Base-by-base conservation (phyloP, 2,797 vertebrate genomes). In the Bovichtus diacanthus region DNA sequence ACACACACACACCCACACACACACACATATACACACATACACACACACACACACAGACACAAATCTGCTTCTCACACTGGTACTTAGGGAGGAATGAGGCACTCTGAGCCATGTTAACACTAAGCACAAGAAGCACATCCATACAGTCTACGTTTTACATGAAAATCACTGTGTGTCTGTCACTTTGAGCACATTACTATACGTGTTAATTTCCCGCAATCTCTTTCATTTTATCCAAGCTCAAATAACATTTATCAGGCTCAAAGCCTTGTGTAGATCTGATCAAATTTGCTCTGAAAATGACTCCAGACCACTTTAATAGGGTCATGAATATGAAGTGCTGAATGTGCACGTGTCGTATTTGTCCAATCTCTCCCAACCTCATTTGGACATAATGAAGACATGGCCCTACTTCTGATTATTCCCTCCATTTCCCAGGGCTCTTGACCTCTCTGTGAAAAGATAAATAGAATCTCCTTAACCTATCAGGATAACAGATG, bases 231-330 rank as follows among this genome's bases (percentile, higher is more conserved):
- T 83, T 68, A 73, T 78, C 78, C 19, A 23, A 75, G 82, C 61
- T 84, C 82, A 90, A 93, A 92, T 82, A 93, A 74, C 78, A 68
- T 76, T 88, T 87, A 87, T 88, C 83, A 78, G 61, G 41, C 13
- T 69, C 83, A 72, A 78, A 46, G 83, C 81, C 58, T 56, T 65
- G 84, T 87, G 92, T 90, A 76, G 80, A 94, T 90, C 93, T 51
- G 94, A 94, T 96, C 96, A 96, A 95, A 96, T 96, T 96, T 95
- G 93, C 94, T 95, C 94, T 93, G 94, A 95, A 96, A 96, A 96
- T 96, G 95, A 95, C 82, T 95, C 85, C 94, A 91, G 96, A 95
- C 90, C 92, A 91, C 93, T 93, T 95, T 96, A 96, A 96, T 95
- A 88, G 90, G 88, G 86, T 91, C 85, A 93, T 93, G 90, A 94